Conservation (phyloP, 2,113 vertebrate genomes). For the Zosterops pallidus region DNA sequence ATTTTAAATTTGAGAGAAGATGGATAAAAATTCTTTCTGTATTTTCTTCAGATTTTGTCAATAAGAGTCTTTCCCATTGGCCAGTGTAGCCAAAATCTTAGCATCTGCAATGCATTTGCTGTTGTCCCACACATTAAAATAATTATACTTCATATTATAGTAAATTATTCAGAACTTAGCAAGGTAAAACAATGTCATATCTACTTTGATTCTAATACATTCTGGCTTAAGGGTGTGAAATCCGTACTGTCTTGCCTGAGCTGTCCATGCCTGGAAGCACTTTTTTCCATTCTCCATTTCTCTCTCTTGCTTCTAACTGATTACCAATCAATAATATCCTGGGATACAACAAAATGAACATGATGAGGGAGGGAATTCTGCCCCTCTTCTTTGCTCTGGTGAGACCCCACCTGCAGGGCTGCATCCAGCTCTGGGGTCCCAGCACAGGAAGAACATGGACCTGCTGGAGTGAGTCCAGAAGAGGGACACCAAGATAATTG, state of each 20-base stretch:
- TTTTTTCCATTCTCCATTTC: not conserved
- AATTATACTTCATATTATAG: not conserved
- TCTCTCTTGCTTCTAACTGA: not conserved
- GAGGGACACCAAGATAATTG: too few relatives aligned
- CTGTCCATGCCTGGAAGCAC: not conserved
- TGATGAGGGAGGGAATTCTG: not conserved
- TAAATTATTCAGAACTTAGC: not conserved
- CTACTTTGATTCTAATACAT: slow-evolving; percentile 35
- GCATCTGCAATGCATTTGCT: slow-evolving; percentile 34
- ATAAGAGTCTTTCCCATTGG: not conserved
- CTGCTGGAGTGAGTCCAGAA: rapidly evolving
- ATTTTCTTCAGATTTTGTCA: slow-evolving; percentile 24
- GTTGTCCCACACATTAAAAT: not conserved
- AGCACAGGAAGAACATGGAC: rapidly evolving
- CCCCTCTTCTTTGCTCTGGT: not conserved
- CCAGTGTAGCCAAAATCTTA: not conserved
- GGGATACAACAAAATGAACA: rapidly evolving
- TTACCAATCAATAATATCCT: not conserved
- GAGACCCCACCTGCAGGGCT: not conserved
- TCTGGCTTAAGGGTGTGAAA: not conserved
- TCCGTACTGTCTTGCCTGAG: not conserved
- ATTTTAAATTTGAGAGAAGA: not conserved
- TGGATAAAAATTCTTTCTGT: not conserved
- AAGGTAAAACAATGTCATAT: slow-evolving; percentile 8
- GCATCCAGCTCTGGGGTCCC: too few relatives aligned